A percentile compares a stretch with the other conserved stretches of the same genome.
Conservation (phyloP, 2,888 invertebrate species). For the Mesoligia furuncula region DNA sequence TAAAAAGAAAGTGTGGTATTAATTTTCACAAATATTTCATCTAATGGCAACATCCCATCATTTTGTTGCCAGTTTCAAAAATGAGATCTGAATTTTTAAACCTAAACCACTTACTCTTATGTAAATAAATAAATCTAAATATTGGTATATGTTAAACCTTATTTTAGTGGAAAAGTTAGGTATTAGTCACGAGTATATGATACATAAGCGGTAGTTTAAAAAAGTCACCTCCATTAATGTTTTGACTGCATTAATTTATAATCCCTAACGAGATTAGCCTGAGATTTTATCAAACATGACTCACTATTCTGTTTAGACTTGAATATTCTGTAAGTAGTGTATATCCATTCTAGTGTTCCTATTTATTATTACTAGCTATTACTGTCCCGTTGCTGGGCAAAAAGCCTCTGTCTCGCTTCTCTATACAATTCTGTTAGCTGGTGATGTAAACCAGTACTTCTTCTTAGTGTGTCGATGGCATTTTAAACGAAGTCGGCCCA, state of each 20-base stretch:
- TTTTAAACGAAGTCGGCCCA: not conserved
- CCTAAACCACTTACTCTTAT: not conserved
- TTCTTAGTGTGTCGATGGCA: not conserved
- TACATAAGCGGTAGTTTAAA: not conserved
- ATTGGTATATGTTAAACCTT: not conserved
- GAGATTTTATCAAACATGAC: constrained; percentile 27
- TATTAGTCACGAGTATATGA: not conserved
- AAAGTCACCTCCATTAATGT: not conserved
- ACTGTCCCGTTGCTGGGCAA: not conserved
- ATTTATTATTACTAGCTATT: not conserved
- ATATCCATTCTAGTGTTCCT: not conserved
- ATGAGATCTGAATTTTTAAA: not conserved
- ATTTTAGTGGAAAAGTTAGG: not conserved
- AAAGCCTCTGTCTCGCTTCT: not conserved
- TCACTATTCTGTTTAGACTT: not conserved
- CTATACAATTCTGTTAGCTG: not conserved
- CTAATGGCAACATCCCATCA: constrained; percentile 2
- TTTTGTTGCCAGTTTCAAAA: constrained; percentile 20
- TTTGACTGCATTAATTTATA: constrained; percentile 16
- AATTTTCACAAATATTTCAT: not conserved
- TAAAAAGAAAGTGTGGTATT: not conserved
- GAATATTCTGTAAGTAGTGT: not conserved
- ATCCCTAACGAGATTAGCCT: constrained; percentile 17
- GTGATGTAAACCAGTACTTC: too few relatives aligned
- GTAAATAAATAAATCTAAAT: not conserved